phyloP scores from a whole-genome alignment of 2,113 vertebrate genomes.

The human (Homo sapiens) region DNA sequence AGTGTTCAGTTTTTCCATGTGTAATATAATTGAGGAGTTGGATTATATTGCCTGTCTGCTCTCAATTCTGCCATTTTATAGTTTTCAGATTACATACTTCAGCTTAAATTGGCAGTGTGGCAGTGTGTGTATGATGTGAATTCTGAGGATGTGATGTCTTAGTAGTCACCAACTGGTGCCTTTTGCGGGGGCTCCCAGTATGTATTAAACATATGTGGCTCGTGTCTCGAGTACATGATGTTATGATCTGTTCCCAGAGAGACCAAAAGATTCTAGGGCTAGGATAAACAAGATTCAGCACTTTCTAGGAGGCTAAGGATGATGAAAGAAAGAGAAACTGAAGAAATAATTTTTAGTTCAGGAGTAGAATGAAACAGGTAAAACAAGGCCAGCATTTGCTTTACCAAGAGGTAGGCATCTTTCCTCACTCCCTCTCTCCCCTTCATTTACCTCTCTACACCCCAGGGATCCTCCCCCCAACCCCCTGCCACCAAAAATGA shows the following conservation, averaged over 20 bases:
- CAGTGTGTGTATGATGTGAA: not conserved
- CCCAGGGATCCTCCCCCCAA: not conserved
- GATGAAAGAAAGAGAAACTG: not conserved
- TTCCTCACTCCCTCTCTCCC: not conserved
- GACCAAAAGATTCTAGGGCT: not conserved
- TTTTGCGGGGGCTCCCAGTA: not conserved
- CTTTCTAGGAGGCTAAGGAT: not conserved
- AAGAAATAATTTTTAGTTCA: not conserved
- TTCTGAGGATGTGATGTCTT: constrained; percentile 26
- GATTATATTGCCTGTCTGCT: not conserved
- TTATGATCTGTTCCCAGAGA: not conserved
- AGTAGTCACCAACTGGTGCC: not conserved
- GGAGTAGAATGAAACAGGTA: not conserved
- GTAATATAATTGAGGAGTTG: not conserved
- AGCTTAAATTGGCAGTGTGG: not conserved
- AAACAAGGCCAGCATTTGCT: not conserved
- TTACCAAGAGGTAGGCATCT: not conserved
- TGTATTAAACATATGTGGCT: constrained; percentile 1
- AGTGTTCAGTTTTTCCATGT: not conserved
- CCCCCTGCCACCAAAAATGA: not conserved
- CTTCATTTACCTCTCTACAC: not conserved
- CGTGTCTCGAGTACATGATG: not conserved
- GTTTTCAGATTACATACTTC: not conserved
- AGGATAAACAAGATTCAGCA: not conserved
- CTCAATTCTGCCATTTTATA: not conserved